Base-by-base conservation (phyloP, 2,888 invertebrate genomes). In the Diaperis boleti region DNA sequence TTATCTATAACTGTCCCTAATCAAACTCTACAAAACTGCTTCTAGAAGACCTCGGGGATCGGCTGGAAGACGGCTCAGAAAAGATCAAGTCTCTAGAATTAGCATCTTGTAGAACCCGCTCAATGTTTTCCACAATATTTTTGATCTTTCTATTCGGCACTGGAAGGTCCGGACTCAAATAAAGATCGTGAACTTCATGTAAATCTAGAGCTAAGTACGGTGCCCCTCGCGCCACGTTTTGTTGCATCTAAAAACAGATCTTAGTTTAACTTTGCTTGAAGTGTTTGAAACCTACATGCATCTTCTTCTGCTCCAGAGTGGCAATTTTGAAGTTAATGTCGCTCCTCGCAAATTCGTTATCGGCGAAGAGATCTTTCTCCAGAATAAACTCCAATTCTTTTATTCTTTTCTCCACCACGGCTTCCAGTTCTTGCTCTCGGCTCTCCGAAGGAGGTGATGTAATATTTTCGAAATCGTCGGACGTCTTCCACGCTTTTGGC, bases 181-280 rank as follows among this genome's bases (percentile, higher is more conserved):
- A 78, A 0, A 84, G 77, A 1, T 84, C 83, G 8, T 82, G 78
- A 31, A 85, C 82, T 6, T 84, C 83, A 61, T 80, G 78, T 22
- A 85, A 81, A 61, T 82, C 82, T 60, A 88, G 74, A 0, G 87
- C 85, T 39, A 87, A 77, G 75, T 86, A 86, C 0, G 88, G 88
- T 0, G 87, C 87, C 0, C 87, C 85, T 39, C 82, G 79, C 2
- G 79, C 81, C 1, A 88, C 86, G 10, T 84, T 82, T 11, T 79
- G 75, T n/a, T 77, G 72, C 83, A 86, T 85, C 85, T 87, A 75
- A 62, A 70, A 62, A 29, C 8, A 29, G 42, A 33, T 57, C 33
- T 42, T 26, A 26, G 26, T 26, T 26, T 26, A 3, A 5, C n/a
- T n/a, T n/a, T n/a, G n/a, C n/a, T n/a, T 18, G 3, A 35, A 49